Percentiles rank a stretch among this genome's conserved stretches.
Conservation (phyloP, 1,140 invertebrate genomes). For the Zophobas morio region DNA sequence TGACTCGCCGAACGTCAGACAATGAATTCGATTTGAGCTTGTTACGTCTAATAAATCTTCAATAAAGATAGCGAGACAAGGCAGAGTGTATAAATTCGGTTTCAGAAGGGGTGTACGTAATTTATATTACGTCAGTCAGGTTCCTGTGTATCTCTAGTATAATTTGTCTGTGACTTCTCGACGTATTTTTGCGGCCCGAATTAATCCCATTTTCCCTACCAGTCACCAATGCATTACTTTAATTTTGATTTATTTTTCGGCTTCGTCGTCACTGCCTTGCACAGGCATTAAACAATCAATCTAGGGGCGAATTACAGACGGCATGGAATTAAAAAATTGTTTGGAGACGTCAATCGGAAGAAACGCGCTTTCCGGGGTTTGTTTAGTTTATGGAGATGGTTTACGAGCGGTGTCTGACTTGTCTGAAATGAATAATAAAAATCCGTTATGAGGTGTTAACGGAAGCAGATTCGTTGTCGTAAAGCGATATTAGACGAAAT, state of each 20-base stretch:
- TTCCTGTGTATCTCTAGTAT: background rate
- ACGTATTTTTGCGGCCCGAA: background rate
- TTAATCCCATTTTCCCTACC: conserved; percentile 2
- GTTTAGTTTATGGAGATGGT: background rate
- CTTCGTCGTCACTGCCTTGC: conserved; percentile 4
- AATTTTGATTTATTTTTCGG: background rate
- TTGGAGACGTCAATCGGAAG: background rate
- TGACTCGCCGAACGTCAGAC: background rate
- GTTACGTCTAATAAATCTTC: conserved; percentile 1
- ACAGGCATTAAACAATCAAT: conserved; percentile 4
- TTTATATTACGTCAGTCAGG: background rate
- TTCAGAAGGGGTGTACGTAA: background rate
- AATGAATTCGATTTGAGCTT: background rate
- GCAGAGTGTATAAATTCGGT: background rate
- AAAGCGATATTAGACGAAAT: too few species aligned
- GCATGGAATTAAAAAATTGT: background rate
- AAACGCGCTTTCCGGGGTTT: background rate
- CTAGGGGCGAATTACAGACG: background rate
- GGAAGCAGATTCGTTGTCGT: too few species aligned
- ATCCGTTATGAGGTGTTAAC: background rate
- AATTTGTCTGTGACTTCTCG: background rate
- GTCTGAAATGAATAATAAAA: background rate
- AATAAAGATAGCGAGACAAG: background rate
- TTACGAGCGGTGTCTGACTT: background rate
- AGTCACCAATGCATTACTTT: conserved; percentile 13